phyloP scores from a whole-genome alignment of 2,113 vertebrate genomes.

The Ondatra zibethicus region DNA sequence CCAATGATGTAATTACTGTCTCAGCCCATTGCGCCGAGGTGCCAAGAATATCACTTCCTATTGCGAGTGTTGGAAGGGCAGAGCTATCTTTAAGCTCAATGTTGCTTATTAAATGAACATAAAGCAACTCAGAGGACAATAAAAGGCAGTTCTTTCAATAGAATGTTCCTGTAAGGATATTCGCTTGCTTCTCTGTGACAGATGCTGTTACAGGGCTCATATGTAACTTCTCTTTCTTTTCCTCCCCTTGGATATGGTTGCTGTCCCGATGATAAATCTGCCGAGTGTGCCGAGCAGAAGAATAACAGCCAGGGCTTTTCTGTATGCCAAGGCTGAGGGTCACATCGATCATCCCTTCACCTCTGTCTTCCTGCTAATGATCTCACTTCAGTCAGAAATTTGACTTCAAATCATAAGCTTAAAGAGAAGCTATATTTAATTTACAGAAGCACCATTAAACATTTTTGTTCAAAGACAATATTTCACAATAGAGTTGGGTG shows the following conservation, averaged over 20 bases:
- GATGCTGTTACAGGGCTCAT: constrained; percentile 73
- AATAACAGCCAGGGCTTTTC: constrained; percentile 75
- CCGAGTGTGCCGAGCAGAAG: constrained; percentile 66
- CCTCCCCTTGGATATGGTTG: constrained; percentile 68
- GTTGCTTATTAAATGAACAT: constrained; percentile 68
- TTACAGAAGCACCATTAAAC: constrained; percentile 78
- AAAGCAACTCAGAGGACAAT: constrained; percentile 66
- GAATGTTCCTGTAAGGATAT: constrained; percentile 77
- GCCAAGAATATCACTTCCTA: background rate
- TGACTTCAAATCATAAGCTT: constrained; percentile 81
- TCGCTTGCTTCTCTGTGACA: constrained; percentile 80
- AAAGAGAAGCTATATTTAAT: constrained; percentile 83
- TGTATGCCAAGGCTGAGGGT: constrained; percentile 48
- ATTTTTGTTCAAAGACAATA: constrained; percentile 77
- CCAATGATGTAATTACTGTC: constrained; percentile 36
- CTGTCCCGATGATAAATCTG: constrained; percentile 83
- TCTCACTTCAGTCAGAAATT: constrained; percentile 80
- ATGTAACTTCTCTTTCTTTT: constrained; percentile 76
- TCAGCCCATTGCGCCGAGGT: background rate
- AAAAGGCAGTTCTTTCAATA: constrained; percentile 74
- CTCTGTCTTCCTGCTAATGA: constrained; percentile 84
- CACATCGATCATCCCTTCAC: constrained; percentile 81
- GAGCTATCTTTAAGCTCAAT: constrained; percentile 67
- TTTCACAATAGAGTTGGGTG: constrained; percentile 67
- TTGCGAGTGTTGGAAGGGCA: background rate